phyloP scores from a whole-genome alignment of 2,888 invertebrate genomes.

The Protodeltote pygarga region DNA sequence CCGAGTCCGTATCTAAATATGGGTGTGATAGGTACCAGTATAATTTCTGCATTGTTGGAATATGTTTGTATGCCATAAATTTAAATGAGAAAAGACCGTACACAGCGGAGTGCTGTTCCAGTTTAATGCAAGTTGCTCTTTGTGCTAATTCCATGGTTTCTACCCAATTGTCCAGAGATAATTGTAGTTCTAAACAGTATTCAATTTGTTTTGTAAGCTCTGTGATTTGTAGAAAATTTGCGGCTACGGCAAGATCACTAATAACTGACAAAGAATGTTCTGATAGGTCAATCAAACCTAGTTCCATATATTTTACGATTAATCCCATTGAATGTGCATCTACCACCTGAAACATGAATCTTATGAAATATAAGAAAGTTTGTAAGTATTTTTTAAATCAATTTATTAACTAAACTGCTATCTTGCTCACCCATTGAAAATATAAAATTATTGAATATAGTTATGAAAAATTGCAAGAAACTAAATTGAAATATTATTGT shows the following conservation, averaged over 20 bases:
- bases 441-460: no score
- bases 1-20: slow-evolving; percentile 64
- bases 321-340: slow-evolving; percentile 73
- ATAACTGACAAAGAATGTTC: slow-evolving; percentile 62
- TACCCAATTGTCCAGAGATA: slow-evolving; percentile 68
- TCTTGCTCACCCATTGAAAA: no score
- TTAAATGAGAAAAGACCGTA: slow-evolving; percentile 72
- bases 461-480: no score
- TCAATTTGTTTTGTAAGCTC: slow-evolving; percentile 76
- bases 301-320: slow-evolving; percentile 71
- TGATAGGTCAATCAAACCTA: slow-evolving; percentile 70
- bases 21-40: slow-evolving; percentile 80
- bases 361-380: background rate
- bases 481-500: no score
- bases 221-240: slow-evolving; percentile 75
- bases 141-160: slow-evolving; percentile 72
- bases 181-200: slow-evolving; percentile 64
- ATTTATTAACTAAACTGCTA: no score
- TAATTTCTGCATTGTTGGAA: slow-evolving; percentile 65
- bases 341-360: slow-evolving; percentile 64
- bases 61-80: slow-evolving; percentile 64
- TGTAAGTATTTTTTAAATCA: no score
- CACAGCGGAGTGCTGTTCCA: slow-evolving; percentile 63
- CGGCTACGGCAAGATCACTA: slow-evolving; percentile 68
- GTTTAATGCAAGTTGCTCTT: slow-evolving; percentile 58